These are phyloP conservation scores for Etheostoma nigrum DNA, from an alignment of 2,797 vertebrate genomes.

Conservation along the genomic window DNA sequence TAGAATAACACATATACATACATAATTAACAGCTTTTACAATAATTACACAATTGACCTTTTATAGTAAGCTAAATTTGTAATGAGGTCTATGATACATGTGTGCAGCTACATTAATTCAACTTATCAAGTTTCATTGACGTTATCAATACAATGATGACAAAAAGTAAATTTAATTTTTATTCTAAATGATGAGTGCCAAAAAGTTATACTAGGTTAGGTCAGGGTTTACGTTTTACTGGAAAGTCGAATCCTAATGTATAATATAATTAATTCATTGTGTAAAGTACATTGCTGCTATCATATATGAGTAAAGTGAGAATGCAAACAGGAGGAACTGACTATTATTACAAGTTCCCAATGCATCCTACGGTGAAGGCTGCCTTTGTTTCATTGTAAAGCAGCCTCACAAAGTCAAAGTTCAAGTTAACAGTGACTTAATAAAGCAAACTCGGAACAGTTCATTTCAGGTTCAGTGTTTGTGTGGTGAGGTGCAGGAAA, in stretches of 20 bases:
- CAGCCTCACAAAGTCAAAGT: constrained; percentile 42
- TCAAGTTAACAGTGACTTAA: constrained; percentile 53
- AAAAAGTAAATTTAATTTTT: not conserved
- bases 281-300: not conserved
- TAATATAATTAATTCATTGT: constrained; percentile 4
- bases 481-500: constrained; percentile 51
- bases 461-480: constrained; percentile 55
- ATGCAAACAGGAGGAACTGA: constrained; percentile 1
- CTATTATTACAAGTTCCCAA: constrained; percentile 2
- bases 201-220: not conserved
- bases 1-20: no score
- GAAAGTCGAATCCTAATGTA: not conserved
- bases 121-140: not conserved
- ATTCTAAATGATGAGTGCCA: not conserved
- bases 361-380: constrained; percentile 5
- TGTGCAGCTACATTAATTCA: not conserved
- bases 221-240: not conserved
- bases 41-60: constrained; percentile 3
- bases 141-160: not conserved
- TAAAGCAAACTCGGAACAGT: constrained; percentile 27
- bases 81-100: not conserved
- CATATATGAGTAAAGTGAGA: not conserved
- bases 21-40: not conserved
- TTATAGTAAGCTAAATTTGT: not conserved
- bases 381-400: constrained; percentile 42